These are phyloP conservation scores for Takifugu ocellatus DNA, from an alignment of 2,797 vertebrate genomes.

Conservation along the genomic window DNA sequence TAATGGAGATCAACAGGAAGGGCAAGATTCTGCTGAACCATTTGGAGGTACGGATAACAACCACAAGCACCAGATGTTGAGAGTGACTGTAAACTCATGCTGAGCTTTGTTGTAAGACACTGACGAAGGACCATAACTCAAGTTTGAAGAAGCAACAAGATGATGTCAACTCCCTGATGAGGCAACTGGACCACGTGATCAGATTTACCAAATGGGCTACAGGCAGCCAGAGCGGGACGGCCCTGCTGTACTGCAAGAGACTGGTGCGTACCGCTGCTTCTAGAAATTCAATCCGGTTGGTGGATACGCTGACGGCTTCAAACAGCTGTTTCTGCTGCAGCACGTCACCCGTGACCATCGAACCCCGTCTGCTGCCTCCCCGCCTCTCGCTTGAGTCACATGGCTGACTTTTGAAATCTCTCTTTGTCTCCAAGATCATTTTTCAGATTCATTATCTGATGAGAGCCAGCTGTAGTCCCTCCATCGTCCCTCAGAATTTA, in stretches of 20 bases:
- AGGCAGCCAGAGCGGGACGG: constrained; percentile 87
- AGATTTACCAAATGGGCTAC: constrained; percentile 95
- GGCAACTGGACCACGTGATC: constrained; percentile 93
- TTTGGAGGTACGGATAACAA: constrained; percentile 79
- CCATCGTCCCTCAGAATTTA: constrained; percentile 75
- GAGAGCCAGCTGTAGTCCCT: constrained; percentile 77
- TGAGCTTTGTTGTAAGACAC: constrained; percentile 49
- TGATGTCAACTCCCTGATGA: constrained; percentile 81
- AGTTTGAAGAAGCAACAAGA: constrained; percentile 92
- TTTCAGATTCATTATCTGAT: constrained; percentile 81
- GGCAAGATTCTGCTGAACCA: constrained; percentile 96
- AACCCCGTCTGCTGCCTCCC: neutral
- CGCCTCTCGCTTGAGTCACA: too few relatives aligned
- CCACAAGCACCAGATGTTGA: neutral
- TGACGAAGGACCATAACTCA: constrained; percentile 86
- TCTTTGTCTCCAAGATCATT: constrained; percentile 64
- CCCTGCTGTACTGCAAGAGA: constrained; percentile 96
- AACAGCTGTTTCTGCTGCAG: neutral
- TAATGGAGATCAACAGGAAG: constrained; percentile 98
- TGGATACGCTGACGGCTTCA: neutral
- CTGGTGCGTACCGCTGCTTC: constrained; percentile 75
- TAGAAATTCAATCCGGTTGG: neutral
- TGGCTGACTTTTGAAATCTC: neutral
- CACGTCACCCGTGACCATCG: too few relatives aligned
- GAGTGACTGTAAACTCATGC: accelerated